phyloP scores from a whole-genome alignment of 2,797 vertebrate species.

The Balearica regulorum region DNA sequence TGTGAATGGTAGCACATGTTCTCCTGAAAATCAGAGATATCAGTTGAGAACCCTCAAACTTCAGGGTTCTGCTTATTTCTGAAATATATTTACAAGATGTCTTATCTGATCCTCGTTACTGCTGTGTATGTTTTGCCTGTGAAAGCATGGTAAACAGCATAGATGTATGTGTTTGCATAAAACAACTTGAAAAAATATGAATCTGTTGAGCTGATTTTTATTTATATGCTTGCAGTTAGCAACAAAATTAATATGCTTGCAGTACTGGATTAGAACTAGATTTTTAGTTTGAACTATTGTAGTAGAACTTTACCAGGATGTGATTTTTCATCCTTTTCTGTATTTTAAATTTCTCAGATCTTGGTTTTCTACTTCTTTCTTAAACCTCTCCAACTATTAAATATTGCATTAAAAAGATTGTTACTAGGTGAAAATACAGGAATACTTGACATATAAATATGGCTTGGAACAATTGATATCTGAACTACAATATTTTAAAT shows the following conservation, averaged over 20 bases:
- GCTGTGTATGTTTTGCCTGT: background rate
- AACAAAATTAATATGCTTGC: background rate
- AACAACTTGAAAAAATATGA: background rate
- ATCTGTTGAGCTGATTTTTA: background rate
- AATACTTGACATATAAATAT: background rate
- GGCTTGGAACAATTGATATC: background rate
- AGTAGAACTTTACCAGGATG: background rate
- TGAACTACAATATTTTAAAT: background rate
- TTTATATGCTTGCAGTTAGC: background rate
- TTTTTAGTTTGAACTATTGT: background rate
- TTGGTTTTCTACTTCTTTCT: background rate
- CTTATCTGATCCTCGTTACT: background rate
- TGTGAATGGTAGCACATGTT: background rate
- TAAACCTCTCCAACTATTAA: background rate
- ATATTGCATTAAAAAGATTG: background rate
- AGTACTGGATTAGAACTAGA: background rate
- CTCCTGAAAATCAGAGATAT: constrained; percentile 7
- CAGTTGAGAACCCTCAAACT: background rate
- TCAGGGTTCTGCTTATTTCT: background rate
- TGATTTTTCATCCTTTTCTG: background rate
- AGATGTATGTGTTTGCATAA: background rate
- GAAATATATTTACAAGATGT: background rate
- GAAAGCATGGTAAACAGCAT: background rate
- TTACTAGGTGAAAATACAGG: background rate
- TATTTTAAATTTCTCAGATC: background rate